Base-by-base conservation (phyloP, 2,797 vertebrate species). In the Myotis findleyi region DNA sequence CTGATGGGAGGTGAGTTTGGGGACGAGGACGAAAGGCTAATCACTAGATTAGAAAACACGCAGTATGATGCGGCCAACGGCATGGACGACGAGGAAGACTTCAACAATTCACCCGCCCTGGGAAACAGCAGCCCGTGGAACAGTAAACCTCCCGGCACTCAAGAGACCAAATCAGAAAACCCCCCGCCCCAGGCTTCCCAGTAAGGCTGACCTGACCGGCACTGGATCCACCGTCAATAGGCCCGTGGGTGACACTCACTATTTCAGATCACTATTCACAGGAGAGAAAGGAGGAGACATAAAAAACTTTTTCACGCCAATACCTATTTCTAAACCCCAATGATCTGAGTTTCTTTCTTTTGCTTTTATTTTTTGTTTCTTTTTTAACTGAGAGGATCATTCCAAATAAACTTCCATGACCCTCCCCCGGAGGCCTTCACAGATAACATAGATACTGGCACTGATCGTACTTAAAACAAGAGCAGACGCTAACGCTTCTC, bases 31-130 rank as follows among this genome's bases (percentile, higher is more conserved):
- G 99, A 99, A 99, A 99, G 99, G 96, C 99, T 99, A 98, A 99
- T 99, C 99, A 99, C 99, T 92, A 99, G 99, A 97, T 99, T 99
- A 99, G 99, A 99, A 99, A 99, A 99, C 98, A 99, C 99, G 91
- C 99, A 99, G 98, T 99, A 99, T 87, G 99, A 99, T 97, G 99
- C 99, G 98, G 99, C 99, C 98, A 99, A 99, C 95, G 99, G 99
- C 98, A 98, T 99, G 98, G 99, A 99, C 96, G 99, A 99, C 95
- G 99, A 99, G 94, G 99, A 99, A 96, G 99, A 99, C 98, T 99
- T 99, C 99, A 99, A 99, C 98, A 99, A 98, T 98, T 99, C 99
- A 91, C 99, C 99, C 18, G 99, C 99, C 88, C 98, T 99, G 98
- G 99, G 99, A 96, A 99, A 99, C 99, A 99, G 99, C 98, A 99